Evolutionary conservation across 2,888 invertebrate genomes (phyloP).

Genomic region (Diadromus collaris): DNA sequence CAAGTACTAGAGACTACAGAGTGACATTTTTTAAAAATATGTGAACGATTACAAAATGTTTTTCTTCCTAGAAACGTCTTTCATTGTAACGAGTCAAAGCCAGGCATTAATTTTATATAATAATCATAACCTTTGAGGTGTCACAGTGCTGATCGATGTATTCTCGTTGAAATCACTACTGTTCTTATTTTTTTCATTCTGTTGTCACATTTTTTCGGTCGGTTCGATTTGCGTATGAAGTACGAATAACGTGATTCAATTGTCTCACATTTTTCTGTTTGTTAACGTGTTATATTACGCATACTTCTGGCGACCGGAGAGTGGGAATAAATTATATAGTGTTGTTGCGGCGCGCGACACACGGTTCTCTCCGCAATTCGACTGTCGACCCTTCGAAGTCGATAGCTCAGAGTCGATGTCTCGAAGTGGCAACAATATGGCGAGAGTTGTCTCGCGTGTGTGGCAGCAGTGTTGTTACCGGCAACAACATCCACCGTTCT

Average conservation of each 20-base stretch:
- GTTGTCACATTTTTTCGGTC: neutral
- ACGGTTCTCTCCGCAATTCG: neutral
- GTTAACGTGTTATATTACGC: neutral
- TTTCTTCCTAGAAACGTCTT: constrained; percentile 16
- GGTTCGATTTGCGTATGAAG: neutral
- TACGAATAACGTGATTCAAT: neutral
- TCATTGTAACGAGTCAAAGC: constrained; percentile 46
- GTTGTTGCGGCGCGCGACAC: neutral
- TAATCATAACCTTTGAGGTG: constrained; percentile 54
- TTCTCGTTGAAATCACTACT: constrained; percentile 38
- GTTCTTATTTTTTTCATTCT: neutral
- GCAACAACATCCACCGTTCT: neutral
- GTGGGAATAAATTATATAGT: neutral
- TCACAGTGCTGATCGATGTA: constrained; percentile 31
- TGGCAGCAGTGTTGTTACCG: neutral
- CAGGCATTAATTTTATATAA: constrained; percentile 54
- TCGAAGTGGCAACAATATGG: constrained; percentile 27
- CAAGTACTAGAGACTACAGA: constrained; percentile 51
- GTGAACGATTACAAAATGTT: constrained; percentile 6
- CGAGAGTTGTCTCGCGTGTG: neutral
- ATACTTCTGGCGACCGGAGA: neutral
- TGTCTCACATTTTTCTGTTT: neutral
- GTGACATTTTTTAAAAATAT: constrained; percentile 41
- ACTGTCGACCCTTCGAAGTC: constrained; percentile 2
- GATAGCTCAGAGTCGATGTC: neutral